Evolutionary conservation across 1,140 invertebrate species (phyloP).

Genomic region (Pseudomyrmex sp.): DNA sequence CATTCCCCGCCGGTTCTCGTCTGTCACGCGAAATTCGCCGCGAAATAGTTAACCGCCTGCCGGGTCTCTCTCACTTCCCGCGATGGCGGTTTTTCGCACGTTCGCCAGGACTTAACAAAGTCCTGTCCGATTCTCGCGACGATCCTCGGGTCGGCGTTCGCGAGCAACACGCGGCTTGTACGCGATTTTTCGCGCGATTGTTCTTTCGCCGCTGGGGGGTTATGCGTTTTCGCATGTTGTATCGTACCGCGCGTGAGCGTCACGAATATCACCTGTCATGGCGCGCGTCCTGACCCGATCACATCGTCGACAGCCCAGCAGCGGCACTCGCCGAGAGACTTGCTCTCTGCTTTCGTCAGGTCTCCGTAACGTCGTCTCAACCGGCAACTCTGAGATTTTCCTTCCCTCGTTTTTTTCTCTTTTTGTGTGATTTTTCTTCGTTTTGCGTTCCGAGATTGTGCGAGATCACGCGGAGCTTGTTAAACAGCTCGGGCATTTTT

Average conservation of each 20-base stretch:
- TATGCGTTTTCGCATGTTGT: background rate
- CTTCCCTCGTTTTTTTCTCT: too few relatives aligned
- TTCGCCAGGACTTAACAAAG: too few relatives aligned
- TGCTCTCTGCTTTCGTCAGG: too few relatives aligned
- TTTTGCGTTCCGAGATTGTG: too few relatives aligned
- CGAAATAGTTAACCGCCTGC: background rate
- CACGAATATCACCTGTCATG: slow-evolving; percentile 48
- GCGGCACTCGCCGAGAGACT: background rate
- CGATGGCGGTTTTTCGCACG: background rate
- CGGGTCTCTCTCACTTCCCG: too few relatives aligned
- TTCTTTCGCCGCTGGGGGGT: background rate
- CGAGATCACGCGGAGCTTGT: too few relatives aligned
- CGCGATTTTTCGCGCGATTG: background rate
- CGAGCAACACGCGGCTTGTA: background rate
- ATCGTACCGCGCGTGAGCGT: slow-evolving; percentile 40
- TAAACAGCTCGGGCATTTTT: too few relatives aligned
- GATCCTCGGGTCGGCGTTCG: too few relatives aligned
- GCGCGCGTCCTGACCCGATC: slow-evolving; percentile 12
- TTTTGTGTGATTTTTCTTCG: too few relatives aligned
- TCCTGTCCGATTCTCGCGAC: too few relatives aligned
- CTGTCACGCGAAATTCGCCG: background rate
- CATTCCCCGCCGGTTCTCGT: background rate
- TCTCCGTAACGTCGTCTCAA: too few relatives aligned
- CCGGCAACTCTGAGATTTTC: too few relatives aligned
- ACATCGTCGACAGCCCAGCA: background rate